A percentile compares a stretch with the other conserved stretches of the same genome.
Evolutionary conservation across 2,797 vertebrate genomes (phyloP).

Genomic region (Phoeniculus purpureus): DNA sequence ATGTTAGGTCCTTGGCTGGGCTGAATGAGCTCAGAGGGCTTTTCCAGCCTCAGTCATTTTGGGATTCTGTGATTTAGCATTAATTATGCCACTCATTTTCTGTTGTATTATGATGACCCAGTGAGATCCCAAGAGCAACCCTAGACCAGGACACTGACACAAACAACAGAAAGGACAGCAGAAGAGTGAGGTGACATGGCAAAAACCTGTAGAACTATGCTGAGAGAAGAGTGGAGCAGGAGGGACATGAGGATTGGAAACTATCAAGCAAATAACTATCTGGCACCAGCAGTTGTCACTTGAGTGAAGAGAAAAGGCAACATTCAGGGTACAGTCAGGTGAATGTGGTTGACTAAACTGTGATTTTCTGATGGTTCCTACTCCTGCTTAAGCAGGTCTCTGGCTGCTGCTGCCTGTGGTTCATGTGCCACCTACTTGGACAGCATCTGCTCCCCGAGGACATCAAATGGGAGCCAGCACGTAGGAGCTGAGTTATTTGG

Average conservation of each 20-base stretch:
- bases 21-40: too few relatives aligned
- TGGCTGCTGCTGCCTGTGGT: conserved; percentile 55
- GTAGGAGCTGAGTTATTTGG: conserved; percentile 74
- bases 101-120: too few relatives aligned
- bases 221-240: background rate
- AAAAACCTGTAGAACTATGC: background rate
- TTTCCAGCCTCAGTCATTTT: too few relatives aligned
- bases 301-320: background rate
- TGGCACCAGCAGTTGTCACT: background rate
- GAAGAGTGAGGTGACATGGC: background rate
- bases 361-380: conserved; percentile 21
- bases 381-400: conserved; percentile 43
- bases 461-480: conserved; percentile 67
- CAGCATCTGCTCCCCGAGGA: conserved; percentile 59
- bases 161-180: background rate
- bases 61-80: background rate
- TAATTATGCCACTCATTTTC: background rate
- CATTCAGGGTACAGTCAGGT: background rate
- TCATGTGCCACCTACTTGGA: conserved; percentile 69
- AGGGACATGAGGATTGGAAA: background rate
- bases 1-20: too few relatives aligned
- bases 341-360: conserved; percentile 2
- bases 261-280: background rate
- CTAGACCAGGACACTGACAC: too few relatives aligned
- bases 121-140: too few relatives aligned